Conservation (phyloP, 2,797 vertebrate species). For the Halcyon leucocephala region DNA sequence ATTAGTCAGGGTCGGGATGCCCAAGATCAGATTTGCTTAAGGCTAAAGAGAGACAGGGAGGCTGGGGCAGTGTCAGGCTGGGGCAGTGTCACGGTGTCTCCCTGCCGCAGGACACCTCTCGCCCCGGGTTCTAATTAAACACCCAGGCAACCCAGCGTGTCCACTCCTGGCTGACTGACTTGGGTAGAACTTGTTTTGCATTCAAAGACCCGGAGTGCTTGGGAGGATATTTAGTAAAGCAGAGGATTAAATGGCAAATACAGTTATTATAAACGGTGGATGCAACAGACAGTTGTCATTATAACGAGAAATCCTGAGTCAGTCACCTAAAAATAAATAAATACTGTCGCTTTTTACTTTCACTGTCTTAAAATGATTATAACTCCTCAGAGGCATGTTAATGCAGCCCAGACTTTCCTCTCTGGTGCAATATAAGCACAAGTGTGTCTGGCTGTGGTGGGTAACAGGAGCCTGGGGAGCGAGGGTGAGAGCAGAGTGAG, state of each 20-base stretch:
- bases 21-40: conserved; percentile 52
- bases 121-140: conserved; percentile 60
- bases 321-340: background rate
- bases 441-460: background rate
- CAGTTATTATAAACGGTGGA: background rate
- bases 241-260: background rate
- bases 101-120: conserved; percentile 35
- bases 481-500: rapidly evolving
- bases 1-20: conserved; percentile 66
- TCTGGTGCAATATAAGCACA: background rate
- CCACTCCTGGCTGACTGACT: conserved; percentile 34
- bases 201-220: background rate
- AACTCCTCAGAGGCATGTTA: background rate
- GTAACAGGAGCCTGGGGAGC: background rate
- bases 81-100: conserved; percentile 8
- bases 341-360: background rate
- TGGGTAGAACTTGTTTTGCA: background rate
- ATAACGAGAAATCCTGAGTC: background rate
- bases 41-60: conserved; percentile 44
- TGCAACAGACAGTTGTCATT: background rate
- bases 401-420: background rate
- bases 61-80: conserved; percentile 11
- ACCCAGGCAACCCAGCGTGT: conserved; percentile 13
- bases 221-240: background rate
- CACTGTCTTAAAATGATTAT: background rate